phyloP scores from a whole-genome alignment of 2,888 invertebrate species.

The Malacosoma neustria region DNA sequence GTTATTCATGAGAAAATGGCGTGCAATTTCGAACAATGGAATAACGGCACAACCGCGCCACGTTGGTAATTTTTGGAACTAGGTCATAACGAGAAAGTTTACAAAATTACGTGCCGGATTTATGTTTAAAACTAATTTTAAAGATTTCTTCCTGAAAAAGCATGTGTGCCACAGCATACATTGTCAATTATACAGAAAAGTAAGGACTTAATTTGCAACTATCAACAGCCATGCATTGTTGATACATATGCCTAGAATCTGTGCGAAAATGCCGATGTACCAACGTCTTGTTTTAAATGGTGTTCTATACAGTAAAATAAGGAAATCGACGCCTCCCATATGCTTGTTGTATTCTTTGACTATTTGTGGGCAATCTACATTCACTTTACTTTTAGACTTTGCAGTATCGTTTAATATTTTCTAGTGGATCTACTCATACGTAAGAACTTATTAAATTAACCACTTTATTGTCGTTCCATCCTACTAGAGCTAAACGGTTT shows the following conservation, averaged over 20 bases:
- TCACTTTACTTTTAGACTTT: conserved; percentile 15
- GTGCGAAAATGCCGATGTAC: conserved; percentile 26
- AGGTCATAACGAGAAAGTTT: no score
- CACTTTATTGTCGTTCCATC: conserved; percentile 7
- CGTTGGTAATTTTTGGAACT: no score
- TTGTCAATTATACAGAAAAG: no score
- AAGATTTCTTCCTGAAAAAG: no score
- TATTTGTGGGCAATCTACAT: conserved; percentile 25
- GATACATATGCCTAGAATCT: conserved; percentile 17
- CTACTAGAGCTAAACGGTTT: background rate
- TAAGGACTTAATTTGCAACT: no score
- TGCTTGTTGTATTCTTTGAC: conserved; percentile 25
- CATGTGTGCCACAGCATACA: no score
- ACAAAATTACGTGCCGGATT: no score
- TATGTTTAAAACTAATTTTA: no score
- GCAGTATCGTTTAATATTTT: conserved; percentile 4
- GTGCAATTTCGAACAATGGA: no score
- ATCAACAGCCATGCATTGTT: conserved; percentile 20
- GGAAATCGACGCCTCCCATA: conserved; percentile 28
- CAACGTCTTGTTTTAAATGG: conserved; percentile 21
- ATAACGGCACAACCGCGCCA: no score
- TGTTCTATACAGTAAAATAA: conserved; percentile 18
- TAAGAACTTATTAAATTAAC: conserved; percentile 10
- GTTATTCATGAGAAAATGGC: no score
- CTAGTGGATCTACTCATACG: background rate